phyloP scores from a whole-genome alignment of 2,113 vertebrate species.

The Erinaceus europaeus region DNA sequence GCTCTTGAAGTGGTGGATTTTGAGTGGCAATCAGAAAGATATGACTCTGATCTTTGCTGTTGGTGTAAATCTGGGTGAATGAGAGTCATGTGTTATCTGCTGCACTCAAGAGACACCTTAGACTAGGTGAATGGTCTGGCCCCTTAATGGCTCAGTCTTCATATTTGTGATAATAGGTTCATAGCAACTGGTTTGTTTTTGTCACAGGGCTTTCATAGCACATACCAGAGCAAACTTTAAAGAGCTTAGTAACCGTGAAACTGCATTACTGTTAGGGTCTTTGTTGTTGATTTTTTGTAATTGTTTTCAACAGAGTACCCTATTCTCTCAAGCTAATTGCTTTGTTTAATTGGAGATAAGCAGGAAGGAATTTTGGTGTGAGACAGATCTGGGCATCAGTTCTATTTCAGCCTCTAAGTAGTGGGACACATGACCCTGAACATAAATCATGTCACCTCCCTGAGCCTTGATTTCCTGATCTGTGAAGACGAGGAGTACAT shows the following conservation, averaged over 20 bases:
- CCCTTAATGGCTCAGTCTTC: not conserved
- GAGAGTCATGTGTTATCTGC: too few species aligned
- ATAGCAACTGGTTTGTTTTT: not conserved
- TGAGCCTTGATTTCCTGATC: constrained; percentile 31
- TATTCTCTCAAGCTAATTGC: not conserved
- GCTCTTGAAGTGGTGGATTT: not conserved
- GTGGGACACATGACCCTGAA: not conserved
- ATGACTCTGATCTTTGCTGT: not conserved
- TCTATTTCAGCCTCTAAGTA: not conserved
- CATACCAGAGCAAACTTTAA: not conserved
- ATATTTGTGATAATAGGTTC: not conserved
- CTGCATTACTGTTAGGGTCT: not conserved
- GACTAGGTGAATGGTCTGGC: too few species aligned
- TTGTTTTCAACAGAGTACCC: not conserved
- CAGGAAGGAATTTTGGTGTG: constrained; percentile 19
- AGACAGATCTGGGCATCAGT: not conserved
- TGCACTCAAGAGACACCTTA: too few species aligned
- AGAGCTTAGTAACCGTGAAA: not conserved
- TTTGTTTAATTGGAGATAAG: constrained; percentile 23
- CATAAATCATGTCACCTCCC: not conserved
- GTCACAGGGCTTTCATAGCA: not conserved
- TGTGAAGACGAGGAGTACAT: not conserved
- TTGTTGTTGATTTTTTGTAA: not conserved
- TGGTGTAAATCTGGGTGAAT: not conserved
- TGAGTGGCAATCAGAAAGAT: not conserved